Base-by-base conservation (phyloP, 2,888 invertebrate species). In the Leucoptera coffeella region DNA sequence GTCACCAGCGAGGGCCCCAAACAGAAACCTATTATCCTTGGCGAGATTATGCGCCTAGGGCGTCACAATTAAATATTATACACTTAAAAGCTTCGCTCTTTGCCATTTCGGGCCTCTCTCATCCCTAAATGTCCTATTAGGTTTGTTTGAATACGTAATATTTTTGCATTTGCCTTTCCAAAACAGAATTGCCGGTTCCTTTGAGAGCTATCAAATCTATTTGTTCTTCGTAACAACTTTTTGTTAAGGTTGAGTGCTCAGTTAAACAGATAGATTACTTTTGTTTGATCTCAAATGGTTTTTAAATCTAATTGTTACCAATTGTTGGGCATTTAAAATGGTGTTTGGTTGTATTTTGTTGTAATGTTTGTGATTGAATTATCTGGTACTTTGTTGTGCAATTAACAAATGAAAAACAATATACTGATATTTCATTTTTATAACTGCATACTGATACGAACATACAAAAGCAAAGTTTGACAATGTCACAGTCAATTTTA, bases 41-140 rank as follows among this genome's bases (percentile, higher is more conserved):
- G 72, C 57, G 69, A 67, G 72, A 72, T 72, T 71, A 72, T 72
- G 53, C 71, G 69, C 72, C 72, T 62, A 65, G 67, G 71, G 72
- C 71, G 64, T 67, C 56, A 71, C 72, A 72, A 71, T 71, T 71
- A 69, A 69, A 69, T 69, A 69, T 69, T 69, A 69, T 69, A 69
- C 69, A 69, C 65, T 69, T 69, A 69, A 69, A 69, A 69, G 71
- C 71, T 65, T 65, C 69, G 69, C 61, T 65, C 65, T 69, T 69
- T 67, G 65, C 67, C 62, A 62, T 69, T 69, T 69, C 64, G 65
- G 64, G 62, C 60, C 56, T 58, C 58, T 67, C 65, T 58, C 69
- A 67, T 65, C 69, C 69, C 64, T 69, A 69, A 69, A 69, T 69
- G 69, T 67, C 67, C 69, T 60, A 69, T 69, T 69, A 69, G 67